Conservation (phyloP, 2,797 vertebrate species). For the Catostomus latipinnis region DNA sequence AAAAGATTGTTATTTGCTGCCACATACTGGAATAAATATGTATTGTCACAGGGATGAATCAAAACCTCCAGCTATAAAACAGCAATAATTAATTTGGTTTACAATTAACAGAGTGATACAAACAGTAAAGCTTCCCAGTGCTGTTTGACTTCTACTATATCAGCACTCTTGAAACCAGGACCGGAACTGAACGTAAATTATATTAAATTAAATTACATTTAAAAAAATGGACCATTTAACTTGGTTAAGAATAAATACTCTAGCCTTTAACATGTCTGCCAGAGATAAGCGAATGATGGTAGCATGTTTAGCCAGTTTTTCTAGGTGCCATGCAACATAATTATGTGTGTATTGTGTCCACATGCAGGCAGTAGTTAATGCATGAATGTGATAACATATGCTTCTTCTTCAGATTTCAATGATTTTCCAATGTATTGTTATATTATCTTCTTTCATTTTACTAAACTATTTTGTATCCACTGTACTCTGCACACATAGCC, state of each 20-base stretch:
- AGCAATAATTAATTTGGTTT: too few relatives aligned
- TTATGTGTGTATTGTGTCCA: conserved; percentile 31
- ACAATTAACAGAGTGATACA: too few relatives aligned
- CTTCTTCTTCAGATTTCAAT: background rate
- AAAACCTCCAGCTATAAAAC: too few relatives aligned
- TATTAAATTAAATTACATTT: too few relatives aligned
- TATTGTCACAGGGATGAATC: too few relatives aligned
- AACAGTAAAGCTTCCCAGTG: too few relatives aligned
- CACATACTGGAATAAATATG: too few relatives aligned
- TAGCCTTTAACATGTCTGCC: conserved; percentile 8
- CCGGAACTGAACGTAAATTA: too few relatives aligned
- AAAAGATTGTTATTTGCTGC: too few relatives aligned
- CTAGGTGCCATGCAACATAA: conserved; percentile 45
- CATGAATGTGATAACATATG: conserved; percentile 6
- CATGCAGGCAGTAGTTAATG: conserved; percentile 23
- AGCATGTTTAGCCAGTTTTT: conserved; percentile 64
- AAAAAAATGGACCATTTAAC: background rate
- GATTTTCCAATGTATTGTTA: conserved; percentile 2
- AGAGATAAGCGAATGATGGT: conserved; percentile 22
- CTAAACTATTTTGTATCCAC: background rate
- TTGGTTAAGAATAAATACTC: too few relatives aligned
- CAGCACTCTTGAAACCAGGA: too few relatives aligned
- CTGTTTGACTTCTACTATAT: too few relatives aligned
- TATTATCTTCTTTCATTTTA: background rate
- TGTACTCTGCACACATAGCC: background rate